These are phyloP conservation scores for Formica exsecta DNA, from an alignment of 1,140 invertebrate genomes.

Conservation along the genomic window DNA sequence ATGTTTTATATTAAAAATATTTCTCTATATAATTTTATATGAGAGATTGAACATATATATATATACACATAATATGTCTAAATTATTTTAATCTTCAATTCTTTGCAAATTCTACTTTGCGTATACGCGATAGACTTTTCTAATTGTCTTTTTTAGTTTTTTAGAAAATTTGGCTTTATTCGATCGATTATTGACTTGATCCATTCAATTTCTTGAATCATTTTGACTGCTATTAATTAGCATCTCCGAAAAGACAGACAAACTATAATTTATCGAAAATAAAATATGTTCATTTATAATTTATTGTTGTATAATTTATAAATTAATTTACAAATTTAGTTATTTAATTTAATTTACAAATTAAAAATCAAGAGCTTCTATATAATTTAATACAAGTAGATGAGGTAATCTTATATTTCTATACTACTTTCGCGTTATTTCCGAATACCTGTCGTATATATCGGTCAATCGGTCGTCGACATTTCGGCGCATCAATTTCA, in stretches of 20 bases:
- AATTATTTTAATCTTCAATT: background rate
- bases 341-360: background rate
- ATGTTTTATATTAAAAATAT: background rate
- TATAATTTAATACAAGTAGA: background rate
- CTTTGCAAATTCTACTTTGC: background rate
- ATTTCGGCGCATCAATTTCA: constrained; percentile 78
- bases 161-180: too few species aligned
- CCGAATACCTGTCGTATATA: constrained; percentile 56
- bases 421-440: background rate
- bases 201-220: too few species aligned
- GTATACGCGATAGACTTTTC: background rate
- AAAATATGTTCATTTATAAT: too few species aligned
- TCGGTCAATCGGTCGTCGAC: constrained; percentile 76
- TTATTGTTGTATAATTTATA: too few species aligned
- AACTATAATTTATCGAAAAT: too few species aligned
- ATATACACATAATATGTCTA: background rate
- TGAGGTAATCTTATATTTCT: background rate
- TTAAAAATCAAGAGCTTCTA: background rate
- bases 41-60: too few species aligned
- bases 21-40: background rate
- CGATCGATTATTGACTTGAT: too few species aligned
- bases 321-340: too few species aligned
- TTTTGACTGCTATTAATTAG: too few species aligned
- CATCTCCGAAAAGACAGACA: too few species aligned
- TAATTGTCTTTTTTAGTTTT: background rate